Percentiles rank a stretch among this genome's conserved stretches.
These are phyloP conservation scores for Caenorhabditis briggsae DNA, from an alignment of 1,140 invertebrate species.

Conservation along the genomic window DNA sequence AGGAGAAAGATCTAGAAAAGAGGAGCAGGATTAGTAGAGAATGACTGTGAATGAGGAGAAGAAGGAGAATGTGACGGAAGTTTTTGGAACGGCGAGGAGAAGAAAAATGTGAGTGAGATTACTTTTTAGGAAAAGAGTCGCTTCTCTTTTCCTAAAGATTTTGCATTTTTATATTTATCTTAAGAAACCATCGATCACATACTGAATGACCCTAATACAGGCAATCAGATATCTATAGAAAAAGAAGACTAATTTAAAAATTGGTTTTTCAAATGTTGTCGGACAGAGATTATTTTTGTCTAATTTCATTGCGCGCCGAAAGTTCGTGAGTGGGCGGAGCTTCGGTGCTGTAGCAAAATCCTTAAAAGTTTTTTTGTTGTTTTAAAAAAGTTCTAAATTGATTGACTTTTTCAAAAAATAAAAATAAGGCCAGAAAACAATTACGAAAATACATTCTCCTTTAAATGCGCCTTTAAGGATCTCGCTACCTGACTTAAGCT, in stretches of 20 bases:
- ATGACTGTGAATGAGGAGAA: slow-evolving; percentile 38
- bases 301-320: no score
- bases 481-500: no score
- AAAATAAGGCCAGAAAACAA: no score
- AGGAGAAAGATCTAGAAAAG: background rate
- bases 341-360: no score
- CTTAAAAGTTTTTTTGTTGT: no score
- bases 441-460: no score
- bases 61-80: slow-evolving; percentile 13
- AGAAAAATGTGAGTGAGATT: background rate
- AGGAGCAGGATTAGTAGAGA: background rate
- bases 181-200: background rate
- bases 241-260: background rate
- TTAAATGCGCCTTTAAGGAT: no score
- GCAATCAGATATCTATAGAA: background rate
- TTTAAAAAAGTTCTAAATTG: no score
- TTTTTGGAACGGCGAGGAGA: slow-evolving; percentile 44
- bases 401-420: no score
- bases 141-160: background rate
- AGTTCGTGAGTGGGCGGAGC: no score
- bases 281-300: no score
- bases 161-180: background rate
- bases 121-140: background rate
- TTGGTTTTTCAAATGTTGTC: no score
- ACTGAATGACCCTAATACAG: background rate